Conservation (phyloP, 1,140 invertebrate species). For the Papilio dardanus region DNA sequence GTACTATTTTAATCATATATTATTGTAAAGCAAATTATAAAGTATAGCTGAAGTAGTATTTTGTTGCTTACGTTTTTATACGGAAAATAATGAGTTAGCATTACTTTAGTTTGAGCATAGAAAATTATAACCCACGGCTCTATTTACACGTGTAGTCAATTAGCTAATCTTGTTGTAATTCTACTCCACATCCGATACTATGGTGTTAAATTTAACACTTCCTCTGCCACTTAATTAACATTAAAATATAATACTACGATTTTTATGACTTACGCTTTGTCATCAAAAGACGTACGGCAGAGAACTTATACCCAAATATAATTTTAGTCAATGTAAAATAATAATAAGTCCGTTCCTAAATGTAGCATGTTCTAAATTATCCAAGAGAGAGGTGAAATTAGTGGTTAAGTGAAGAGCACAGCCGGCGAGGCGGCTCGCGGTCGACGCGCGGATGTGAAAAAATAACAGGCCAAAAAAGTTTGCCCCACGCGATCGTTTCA, state of each 20-base stretch:
- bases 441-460: slow-evolving; percentile 45
- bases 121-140: neutral
- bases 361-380: neutral
- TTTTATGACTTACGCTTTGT: neutral
- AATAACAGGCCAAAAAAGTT: slow-evolving; percentile 59
- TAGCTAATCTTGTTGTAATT: neutral
- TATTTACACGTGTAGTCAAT: neutral
- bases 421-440: slow-evolving; percentile 18
- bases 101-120: neutral
- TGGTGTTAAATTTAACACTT: slow-evolving; percentile 1
- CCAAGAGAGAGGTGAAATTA: neutral
- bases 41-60: no score
- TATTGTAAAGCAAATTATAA: no score
- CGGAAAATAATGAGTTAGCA: neutral
- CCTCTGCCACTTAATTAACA: neutral
- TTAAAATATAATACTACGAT: neutral
- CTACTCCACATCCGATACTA: neutral
- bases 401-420: slow-evolving; percentile 15
- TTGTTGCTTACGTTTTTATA: neutral
- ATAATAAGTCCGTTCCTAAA: slow-evolving; percentile 1
- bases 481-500: slow-evolving; percentile 59
- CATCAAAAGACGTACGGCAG: neutral
- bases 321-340: neutral
- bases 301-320: neutral
- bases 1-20: no score